Percentiles rank a stretch among this genome's conserved stretches.
Evolutionary conservation across 64 coral and sea anemone genomes (phyloP).

Genomic region (Porites australiensis): DNA sequence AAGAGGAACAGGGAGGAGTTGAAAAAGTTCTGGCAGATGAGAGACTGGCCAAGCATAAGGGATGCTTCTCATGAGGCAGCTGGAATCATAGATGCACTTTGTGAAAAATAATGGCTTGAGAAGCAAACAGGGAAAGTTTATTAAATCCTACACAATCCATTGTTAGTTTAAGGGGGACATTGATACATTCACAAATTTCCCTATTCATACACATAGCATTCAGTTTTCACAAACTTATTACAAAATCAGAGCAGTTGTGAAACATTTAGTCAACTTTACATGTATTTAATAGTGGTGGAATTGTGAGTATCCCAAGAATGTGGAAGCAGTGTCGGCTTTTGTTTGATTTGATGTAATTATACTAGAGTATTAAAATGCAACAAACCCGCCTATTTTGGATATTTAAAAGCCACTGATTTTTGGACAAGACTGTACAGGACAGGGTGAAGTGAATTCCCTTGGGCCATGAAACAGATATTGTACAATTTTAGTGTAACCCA

Average conservation of each 20-base stretch:
- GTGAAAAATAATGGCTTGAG: slow-evolving; percentile 64
- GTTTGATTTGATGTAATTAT: slow-evolving; percentile 46
- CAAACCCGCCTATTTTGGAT: slow-evolving; percentile 32
- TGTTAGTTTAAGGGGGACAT: slow-evolving; percentile 2
- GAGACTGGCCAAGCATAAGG: slow-evolving; percentile 28
- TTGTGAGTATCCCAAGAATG: slow-evolving; percentile 32
- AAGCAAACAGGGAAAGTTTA: slow-evolving; percentile 56
- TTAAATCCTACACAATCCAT: slow-evolving; percentile 35
- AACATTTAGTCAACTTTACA: slow-evolving; percentile 27
- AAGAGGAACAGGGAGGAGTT: slow-evolving; percentile 45
- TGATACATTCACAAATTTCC: slow-evolving; percentile 17
- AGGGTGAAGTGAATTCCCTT: slow-evolving; percentile 41
- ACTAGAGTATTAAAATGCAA: slow-evolving; percentile 23
- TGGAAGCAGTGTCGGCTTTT: slow-evolving; percentile 39
- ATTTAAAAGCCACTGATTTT: slow-evolving; percentile 14
- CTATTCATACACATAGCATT: slow-evolving; percentile 25
- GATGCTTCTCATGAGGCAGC: slow-evolving; percentile 36
- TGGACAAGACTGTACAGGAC: slow-evolving; percentile 27
- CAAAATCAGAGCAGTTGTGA: slow-evolving; percentile 35
- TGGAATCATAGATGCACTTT: slow-evolving; percentile 46
- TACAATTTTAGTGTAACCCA: slow-evolving; percentile 25
- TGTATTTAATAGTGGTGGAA: slow-evolving; percentile 33
- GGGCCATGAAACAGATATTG: slow-evolving; percentile 41
- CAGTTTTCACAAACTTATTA: slow-evolving; percentile 24
- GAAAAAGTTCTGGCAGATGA: slow-evolving; percentile 58